Base-by-base conservation (phyloP, 2,888 invertebrate genomes). In the Apamea crenata region DNA sequence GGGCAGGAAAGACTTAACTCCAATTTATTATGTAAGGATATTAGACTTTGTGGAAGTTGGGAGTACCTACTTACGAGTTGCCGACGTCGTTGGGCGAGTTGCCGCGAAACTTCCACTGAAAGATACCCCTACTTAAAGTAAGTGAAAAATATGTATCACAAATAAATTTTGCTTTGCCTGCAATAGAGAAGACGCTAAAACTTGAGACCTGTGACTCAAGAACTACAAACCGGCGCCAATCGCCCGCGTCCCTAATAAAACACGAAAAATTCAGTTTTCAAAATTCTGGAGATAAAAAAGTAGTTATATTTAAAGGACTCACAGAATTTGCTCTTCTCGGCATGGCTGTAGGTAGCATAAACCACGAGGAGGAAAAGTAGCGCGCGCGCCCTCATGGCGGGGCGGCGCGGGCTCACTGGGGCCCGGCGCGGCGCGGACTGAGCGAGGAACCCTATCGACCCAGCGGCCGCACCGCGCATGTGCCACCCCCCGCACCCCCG, bases 251-350 rank as follows among this genome's bases (percentile, higher is more conserved):
- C 66, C 50, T 74, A 44, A 69, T 44, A 32, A 21, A 77, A 65
- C 29, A 80, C 68, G 25, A 14, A 69, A 68, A 53, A 16, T 10
- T 16, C 16, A 5, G 1, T 63, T 69, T 67, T 25, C 0, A 16
- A 16, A n/a, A 61, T 65, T 21, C 69, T 0, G 12, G 10, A 2
- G 7, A 1, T 8, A n/a, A 40, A 59, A 53, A 53, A 29, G 1
- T 1, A 74, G 14, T 63, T 78, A 84, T 67, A 66, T 40, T 68
- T 75, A 77, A 76, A 87, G 79, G 82, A 97, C 97, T 97, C 93
- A 97, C 97, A 97, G 95, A 97, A 97, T 92, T 97, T 97, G 95
- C 97, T 97, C 92, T 97, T 97, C 95, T 97, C 97, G 80, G 96
- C 97, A 92, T 94, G 91, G 91, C 91, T 91, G 84, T 93, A 90